Evolutionary conservation across 2,113 vertebrate species (phyloP), one percentile per base, ranked within the genome.

Genomic region (Xenotilapia leptura): DNA sequence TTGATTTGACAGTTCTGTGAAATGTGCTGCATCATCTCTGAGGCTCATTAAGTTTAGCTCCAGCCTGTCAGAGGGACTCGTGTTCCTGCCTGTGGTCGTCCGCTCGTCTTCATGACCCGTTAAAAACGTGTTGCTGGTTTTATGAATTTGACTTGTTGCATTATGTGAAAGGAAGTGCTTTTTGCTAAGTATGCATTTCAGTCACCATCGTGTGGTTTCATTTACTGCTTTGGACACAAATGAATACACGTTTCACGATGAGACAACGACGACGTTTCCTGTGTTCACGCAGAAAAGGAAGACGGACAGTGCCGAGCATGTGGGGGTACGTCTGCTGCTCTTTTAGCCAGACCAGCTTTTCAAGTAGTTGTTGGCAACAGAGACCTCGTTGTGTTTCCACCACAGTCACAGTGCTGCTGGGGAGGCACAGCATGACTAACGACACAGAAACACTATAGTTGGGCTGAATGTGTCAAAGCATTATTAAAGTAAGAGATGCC

Each of bases 231-330:
- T 28, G 42, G 42, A 28, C 42, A 75, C 23, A 28, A 8, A 47
- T 28, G 15, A 6, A 11, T 5, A 38, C 33, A 33, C 33, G 33
- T 33, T 33, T n/a, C 14, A 14, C 12, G 0, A 11, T 54, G 15
- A 85, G 23, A 45, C n/a, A 15, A 2, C 2, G 82, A 6, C 79
- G n/a, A 2, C 31, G 31, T 31, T 23, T 82, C 38, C 90, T 17
- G 80, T 47, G 65, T 92, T 28, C 36, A 55, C 6, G 17, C 90
- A 93, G 94, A 94, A 94, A 83, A 92, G 92, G 90, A 94, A 85
- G 89, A 60, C 49, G 11, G 88, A 91, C 11, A 58, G 80, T 68
- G 31, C 85, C 13, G 91, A 92, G 6, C 54, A 9, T 0, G 15
- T 84, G 9, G 45, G 87, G 88, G 90, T 93, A 89, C 23, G 92